A percentile compares a stretch with the other conserved stretches of the same genome.
phyloP scores from a whole-genome alignment of 2,888 invertebrate species.

The Lysandra bellargus region DNA sequence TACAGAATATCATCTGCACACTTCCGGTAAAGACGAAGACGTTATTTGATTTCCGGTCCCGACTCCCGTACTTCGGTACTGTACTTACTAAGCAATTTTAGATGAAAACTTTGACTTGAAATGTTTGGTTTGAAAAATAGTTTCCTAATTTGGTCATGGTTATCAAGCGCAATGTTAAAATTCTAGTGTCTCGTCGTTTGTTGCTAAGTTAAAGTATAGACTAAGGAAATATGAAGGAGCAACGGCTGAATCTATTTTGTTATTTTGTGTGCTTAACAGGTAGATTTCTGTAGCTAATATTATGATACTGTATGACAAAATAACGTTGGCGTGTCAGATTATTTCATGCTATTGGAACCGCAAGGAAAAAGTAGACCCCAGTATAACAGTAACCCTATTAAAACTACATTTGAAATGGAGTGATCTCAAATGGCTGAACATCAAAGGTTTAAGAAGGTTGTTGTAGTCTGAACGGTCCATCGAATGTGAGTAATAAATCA shows the following conservation, averaged over 20 bases:
- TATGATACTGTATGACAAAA: no score
- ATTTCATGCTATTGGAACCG: background rate
- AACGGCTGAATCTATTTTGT: no score
- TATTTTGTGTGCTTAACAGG: no score
- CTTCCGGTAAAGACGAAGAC: conserved; percentile 44
- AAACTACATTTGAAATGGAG: conserved; percentile 9
- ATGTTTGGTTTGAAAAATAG: background rate
- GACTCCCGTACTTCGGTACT: conserved; percentile 30
- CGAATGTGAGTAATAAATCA: conserved; percentile 58
- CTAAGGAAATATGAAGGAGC: no score
- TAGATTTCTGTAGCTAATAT: no score
- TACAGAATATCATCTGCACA: conserved; percentile 41
- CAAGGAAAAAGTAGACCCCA: no score
- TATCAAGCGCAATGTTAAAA: no score
- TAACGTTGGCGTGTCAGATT: background rate
- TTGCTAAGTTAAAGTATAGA: no score
- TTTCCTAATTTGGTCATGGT: no score
- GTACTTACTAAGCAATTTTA: conserved; percentile 9
- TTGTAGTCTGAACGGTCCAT: conserved; percentile 48
- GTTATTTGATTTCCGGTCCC: conserved; percentile 47
- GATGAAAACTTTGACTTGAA: background rate
- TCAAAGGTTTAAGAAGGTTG: conserved; percentile 30
- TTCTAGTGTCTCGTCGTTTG: no score
- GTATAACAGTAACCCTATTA: background rate
- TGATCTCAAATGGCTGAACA: conserved; percentile 17